These are phyloP conservation scores for Tragelaphus imberbis DNA, from an alignment of 2,113 vertebrate genomes.

Conservation along the genomic window DNA sequence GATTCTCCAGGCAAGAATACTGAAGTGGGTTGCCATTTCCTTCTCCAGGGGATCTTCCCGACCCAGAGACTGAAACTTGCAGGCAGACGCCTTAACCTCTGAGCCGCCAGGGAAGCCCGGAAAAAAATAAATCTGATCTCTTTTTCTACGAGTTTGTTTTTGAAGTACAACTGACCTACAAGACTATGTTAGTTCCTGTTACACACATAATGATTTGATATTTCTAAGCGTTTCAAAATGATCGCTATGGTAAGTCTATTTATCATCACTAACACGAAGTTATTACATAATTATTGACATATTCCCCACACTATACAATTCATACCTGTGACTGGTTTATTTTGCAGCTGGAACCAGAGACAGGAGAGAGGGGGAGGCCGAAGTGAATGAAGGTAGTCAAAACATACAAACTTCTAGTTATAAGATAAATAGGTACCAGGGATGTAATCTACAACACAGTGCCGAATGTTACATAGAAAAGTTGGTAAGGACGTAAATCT, in stretches of 20 bases:
- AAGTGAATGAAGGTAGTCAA: background rate
- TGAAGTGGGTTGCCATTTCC: too few relatives aligned
- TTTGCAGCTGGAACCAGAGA: background rate
- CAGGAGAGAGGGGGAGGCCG: rapidly evolving
- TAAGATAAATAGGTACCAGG: background rate
- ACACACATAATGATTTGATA: background rate
- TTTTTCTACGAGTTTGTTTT: background rate
- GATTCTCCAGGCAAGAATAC: too few relatives aligned
- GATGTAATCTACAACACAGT: background rate
- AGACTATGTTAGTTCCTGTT: background rate
- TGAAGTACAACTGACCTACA: background rate
- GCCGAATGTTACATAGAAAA: background rate
- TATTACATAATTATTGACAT: background rate
- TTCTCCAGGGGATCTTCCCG: too few relatives aligned
- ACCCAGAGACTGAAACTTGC: too few relatives aligned
- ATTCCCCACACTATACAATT: background rate
- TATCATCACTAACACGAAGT: background rate
- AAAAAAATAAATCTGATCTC: background rate
- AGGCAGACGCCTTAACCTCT: too few relatives aligned
- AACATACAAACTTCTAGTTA: background rate
- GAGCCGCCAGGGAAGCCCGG: too few relatives aligned
- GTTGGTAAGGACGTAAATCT: background rate
- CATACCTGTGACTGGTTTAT: background rate
- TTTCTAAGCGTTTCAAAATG: background rate
- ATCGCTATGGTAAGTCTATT: background rate